Evolutionary conservation across 2,888 invertebrate genomes (phyloP), one percentile per base, ranked within the genome.

Genomic region (Ditula angustiorana): DNA sequence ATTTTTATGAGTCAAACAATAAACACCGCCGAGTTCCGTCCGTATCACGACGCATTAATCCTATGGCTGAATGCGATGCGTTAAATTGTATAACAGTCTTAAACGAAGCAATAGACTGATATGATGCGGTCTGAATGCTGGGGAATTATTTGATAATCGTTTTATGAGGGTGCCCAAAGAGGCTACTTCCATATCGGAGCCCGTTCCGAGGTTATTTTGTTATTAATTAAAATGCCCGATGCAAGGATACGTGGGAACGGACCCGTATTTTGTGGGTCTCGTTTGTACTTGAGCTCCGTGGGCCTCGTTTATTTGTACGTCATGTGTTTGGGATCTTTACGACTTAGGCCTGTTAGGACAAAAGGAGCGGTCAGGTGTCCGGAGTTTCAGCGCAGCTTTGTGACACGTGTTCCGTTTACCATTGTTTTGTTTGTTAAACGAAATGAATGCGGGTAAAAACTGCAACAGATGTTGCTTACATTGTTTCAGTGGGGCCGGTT

Each of bases 121-220:
- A 85, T 76, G 81, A 77, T 73, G 76, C 76, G 74, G 76, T 77
- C 76, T 81, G 80, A 82, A 83, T 81, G 82, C 77, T 72, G 77
- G 73, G 81, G 85, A 83, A 84, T 87, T 83, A 87, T 88, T 90
- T 86, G 87, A 86, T 91, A 89, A 92, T 90, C 87, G 90, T 88
- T 92, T 91, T 91, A 92, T 85, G 84, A 85, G 87, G 88, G 86
- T 86, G 79, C 80, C 81, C 81, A 82, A 85, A 85, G 80, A 86
- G 81, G 85, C 82, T 86, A 83, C 90, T 87, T 83, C 86, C 81
- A 89, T 90, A 88, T 88, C 86, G 74, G 83, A 79, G 78, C 76
- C 78, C 75, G 81, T 79, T 80, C 72, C 72, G 64, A 75, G 71
- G 81, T 79, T 80, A 83, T 83, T 88, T 85, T 73, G 83, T 87